Percentiles rank a stretch among this genome's conserved stretches.
Conservation (phyloP, 1,140 invertebrate species). For the Tetramorium alpestre region DNA sequence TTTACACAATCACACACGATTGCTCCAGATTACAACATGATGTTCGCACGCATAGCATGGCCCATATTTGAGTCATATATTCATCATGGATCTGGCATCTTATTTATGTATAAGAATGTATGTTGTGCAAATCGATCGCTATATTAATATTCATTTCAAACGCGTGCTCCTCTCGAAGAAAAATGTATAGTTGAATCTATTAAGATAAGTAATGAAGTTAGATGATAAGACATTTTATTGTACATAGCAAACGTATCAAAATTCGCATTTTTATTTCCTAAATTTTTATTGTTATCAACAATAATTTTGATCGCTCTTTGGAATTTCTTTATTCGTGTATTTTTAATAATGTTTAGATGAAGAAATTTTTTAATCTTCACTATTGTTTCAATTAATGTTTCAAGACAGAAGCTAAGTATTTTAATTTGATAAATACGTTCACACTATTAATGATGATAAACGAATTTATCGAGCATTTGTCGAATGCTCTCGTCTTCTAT, state of each 20-base stretch:
- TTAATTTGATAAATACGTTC: not conserved
- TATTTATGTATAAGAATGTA: not conserved
- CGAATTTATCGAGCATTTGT: not conserved
- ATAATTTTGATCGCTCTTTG: not conserved
- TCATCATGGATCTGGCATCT: not conserved
- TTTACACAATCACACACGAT: constrained; percentile 28
- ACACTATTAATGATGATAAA: constrained; percentile 6
- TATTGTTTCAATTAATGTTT: not conserved
- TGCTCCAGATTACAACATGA: constrained; percentile 23
- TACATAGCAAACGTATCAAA: not conserved
- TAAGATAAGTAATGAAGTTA: not conserved
- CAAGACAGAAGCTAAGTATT: not conserved
- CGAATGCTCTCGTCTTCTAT: not conserved
- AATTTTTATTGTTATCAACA: not conserved
- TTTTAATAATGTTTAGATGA: not conserved
- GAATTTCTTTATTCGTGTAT: not conserved
- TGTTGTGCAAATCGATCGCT: not conserved
- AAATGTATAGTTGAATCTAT: not conserved
- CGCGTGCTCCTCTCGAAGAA: not conserved
- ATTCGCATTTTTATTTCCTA: not conserved
- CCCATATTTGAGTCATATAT: not conserved
- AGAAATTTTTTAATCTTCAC: not conserved
- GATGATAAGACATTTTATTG: not conserved
- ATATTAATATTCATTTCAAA: not conserved
- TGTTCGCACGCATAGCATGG: not conserved